Base-by-base conservation (phyloP, 2,888 invertebrate genomes). In the Coelinius sp. region DNA sequence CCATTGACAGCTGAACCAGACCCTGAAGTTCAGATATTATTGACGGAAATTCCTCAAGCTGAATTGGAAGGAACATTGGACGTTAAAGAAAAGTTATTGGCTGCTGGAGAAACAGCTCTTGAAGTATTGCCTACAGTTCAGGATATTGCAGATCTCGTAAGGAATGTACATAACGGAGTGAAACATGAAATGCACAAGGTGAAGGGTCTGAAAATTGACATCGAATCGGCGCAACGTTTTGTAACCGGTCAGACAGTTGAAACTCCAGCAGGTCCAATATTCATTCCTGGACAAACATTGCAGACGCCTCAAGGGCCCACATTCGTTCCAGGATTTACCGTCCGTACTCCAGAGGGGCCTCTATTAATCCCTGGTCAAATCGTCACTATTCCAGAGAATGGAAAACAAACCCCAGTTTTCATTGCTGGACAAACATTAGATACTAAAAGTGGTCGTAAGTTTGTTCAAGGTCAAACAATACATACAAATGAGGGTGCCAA, bases 271-370 rank as follows among this genome's bases (percentile, higher is more conserved):
- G 94, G 94, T 1, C 90, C 91, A 35, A 88, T 93, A 53, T 94
- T 94, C 82, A 91, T 94, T 12, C 94, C 94, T 0, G 94, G 94
- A 2, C 94, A 94, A 86, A 93, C 94, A 0, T 88, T 94, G 6
- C 90, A 92, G 77, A 94, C 93, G 2, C 92, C 93, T 59, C 89
- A 89, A 73, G 94, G 94, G 0, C 89, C 90, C 10, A 88, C 91
- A 64, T 95, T 94, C 85, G 91, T 93, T 41, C 94, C 94, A 20
- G 94, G 94, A 1, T 90, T 94, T 73, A 93, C 92, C 49, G 90
- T 94, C 12, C 90, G 91, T 78, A 92, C 93, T 1, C 92, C 93
- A 22, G 89, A 90, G 56, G 93, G 93, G 25, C 92, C 93, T 0
- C 90, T 91, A 25, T 88, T 94, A 17, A 90, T 94, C 76, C 93